Conservation (phyloP, 2,888 invertebrate genomes). For the Buathra laborator region DNA sequence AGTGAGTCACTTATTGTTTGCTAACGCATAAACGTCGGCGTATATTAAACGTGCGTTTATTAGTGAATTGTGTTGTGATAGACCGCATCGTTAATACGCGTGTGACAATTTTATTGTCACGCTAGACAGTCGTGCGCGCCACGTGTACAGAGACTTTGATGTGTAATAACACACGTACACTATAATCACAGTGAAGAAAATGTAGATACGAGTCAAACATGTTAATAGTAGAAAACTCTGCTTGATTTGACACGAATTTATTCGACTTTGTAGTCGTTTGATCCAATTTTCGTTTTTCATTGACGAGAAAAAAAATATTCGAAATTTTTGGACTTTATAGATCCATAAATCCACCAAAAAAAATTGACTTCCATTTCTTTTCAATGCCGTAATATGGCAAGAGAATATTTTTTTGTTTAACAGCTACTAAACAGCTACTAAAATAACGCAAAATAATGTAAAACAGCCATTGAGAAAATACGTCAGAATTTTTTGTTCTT, state of each 20-base stretch:
- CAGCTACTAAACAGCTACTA: too few species aligned
- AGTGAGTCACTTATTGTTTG: slow-evolving; percentile 58
- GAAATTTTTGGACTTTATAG: not conserved
- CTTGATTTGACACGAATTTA: not conserved
- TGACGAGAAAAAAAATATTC: not conserved
- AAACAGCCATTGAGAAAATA: too few species aligned
- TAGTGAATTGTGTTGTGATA: not conserved
- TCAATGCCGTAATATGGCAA: too few species aligned
- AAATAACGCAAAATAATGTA: too few species aligned
- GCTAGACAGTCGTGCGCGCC: slow-evolving; percentile 48
- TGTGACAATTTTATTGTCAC: slow-evolving; percentile 65
- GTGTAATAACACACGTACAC: not conserved
- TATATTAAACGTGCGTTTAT: slow-evolving; percentile 33
- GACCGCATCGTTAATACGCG: slow-evolving; percentile 60
- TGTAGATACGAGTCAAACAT: not conserved
- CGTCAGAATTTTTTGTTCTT: too few species aligned
- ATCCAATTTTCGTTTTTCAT: not conserved
- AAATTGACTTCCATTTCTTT: not conserved
- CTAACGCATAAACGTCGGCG: slow-evolving; percentile 62
- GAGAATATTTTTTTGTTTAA: too few species aligned
- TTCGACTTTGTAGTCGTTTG: not conserved
- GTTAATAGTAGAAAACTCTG: not conserved
- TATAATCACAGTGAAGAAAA: slow-evolving; percentile 1
- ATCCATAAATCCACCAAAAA: too few species aligned
- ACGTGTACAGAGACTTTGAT: slow-evolving; percentile 40